Evolutionary conservation across 2,888 invertebrate genomes (phyloP).

Genomic region (Synanthedon myopaeformis): DNA sequence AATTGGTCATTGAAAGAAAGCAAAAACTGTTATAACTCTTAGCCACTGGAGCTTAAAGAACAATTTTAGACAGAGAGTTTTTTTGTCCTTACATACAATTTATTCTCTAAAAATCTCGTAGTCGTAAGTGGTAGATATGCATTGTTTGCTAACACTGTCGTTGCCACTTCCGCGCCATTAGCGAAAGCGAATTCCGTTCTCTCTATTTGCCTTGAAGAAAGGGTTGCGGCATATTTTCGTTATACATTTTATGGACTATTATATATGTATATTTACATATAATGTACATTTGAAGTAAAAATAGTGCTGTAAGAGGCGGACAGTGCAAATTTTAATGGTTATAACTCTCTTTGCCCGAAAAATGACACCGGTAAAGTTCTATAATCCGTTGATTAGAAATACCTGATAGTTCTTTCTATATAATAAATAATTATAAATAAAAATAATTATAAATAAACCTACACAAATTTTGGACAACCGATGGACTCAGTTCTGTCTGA

Average conservation of each 20-base stretch:
- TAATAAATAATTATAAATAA: too few species aligned
- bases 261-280: not conserved
- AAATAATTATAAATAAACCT: too few species aligned
- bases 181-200: slow-evolving; percentile 27
- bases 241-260: slow-evolving; percentile 2
- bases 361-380: too few species aligned
- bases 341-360: too few species aligned
- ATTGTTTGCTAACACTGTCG: slow-evolving; percentile 31
- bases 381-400: too few species aligned
- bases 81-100: slow-evolving; percentile 1
- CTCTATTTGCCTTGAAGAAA: slow-evolving; percentile 25
- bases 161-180: slow-evolving; percentile 33
- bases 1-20: too few species aligned
- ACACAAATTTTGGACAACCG: too few species aligned
- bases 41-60: slow-evolving; percentile 3
- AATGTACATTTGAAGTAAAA: too few species aligned
- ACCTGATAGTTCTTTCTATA: too few species aligned
- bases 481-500: too few species aligned
- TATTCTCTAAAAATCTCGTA: slow-evolving; percentile 12
- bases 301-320: too few species aligned
- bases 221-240: slow-evolving; percentile 9
- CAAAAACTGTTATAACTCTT: not conserved
- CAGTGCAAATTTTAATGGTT: too few species aligned
- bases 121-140: slow-evolving; percentile 25
- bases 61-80: not conserved